Evolutionary conservation across 2,888 invertebrate genomes (phyloP).

Genomic region (Biston stratarius): DNA sequence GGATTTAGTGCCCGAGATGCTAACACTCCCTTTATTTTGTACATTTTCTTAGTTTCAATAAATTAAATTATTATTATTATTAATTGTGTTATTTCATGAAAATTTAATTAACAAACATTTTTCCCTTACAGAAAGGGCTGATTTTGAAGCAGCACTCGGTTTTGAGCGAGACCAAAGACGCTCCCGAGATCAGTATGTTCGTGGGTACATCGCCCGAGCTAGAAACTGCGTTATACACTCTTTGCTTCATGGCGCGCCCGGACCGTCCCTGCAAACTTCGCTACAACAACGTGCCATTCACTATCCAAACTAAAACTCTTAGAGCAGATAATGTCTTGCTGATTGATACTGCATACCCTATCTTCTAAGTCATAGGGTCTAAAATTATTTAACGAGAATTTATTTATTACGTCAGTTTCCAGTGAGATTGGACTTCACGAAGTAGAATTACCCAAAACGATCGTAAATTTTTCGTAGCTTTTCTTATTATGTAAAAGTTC

Average conservation of each 20-base stretch:
- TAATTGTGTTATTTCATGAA: neutral
- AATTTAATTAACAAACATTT: slow-evolving; percentile 5
- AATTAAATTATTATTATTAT: no score
- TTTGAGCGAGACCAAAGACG: slow-evolving; percentile 89
- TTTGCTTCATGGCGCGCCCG: slow-evolving; percentile 94
- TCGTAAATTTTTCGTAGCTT: no score
- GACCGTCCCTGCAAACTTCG: slow-evolving; percentile 90
- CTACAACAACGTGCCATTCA: slow-evolving; percentile 74
- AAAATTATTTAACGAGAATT: neutral
- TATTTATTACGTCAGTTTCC: neutral
- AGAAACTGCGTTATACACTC: slow-evolving; percentile 95
- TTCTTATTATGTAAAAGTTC: no score
- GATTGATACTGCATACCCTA: slow-evolving; percentile 77
- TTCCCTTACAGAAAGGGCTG: slow-evolving; percentile 90
- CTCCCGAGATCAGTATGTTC: slow-evolving; percentile 93
- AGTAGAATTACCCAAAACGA: neutral
- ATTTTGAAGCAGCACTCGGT: slow-evolving; percentile 91
- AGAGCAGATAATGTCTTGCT: slow-evolving; percentile 71
- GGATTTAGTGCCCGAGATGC: no score
- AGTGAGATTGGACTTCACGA: neutral
- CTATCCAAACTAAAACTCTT: slow-evolving; percentile 76
- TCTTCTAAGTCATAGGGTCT: slow-evolving; percentile 51
- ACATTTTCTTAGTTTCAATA: no score
- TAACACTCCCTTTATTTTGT: no score
- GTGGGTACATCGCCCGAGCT: slow-evolving; percentile 96